Evolutionary conservation across 2,888 invertebrate species (phyloP).

Genomic region (Ametastegia equiseti): DNA sequence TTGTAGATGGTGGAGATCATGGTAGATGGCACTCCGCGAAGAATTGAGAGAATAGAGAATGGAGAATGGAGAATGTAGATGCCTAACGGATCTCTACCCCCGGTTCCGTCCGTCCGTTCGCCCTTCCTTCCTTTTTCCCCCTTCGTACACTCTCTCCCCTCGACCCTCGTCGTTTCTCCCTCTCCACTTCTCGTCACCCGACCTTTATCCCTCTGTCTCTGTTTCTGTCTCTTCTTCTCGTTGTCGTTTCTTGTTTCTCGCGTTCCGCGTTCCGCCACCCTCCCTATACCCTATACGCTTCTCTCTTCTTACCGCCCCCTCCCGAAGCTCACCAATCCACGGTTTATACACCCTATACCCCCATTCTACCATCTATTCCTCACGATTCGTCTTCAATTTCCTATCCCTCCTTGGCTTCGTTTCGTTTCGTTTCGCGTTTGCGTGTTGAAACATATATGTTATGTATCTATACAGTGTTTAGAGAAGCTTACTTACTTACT

Average conservation of each 20-base stretch:
- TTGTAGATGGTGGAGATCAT: background rate
- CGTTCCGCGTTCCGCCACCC: constrained; percentile 48
- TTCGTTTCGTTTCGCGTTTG: background rate
- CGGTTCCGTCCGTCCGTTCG: background rate
- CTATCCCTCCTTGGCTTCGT: background rate
- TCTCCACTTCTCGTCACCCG: constrained; percentile 53
- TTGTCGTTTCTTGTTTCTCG: constrained; percentile 2
- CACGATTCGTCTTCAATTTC: background rate
- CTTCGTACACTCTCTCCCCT: constrained; percentile 31
- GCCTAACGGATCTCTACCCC: constrained; percentile 23
- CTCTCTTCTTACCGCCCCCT: constrained; percentile 12
- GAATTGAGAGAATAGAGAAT: background rate
- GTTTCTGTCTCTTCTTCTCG: constrained; percentile 56
- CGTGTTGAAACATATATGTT: background rate
- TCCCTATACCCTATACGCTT: constrained; percentile 8
- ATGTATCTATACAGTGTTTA: too few species aligned
- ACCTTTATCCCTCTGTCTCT: constrained; percentile 53
- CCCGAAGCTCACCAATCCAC: background rate
- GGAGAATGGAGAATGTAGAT: constrained; percentile 9
- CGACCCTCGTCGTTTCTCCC: constrained; percentile 56
- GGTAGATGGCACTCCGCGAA: constrained; percentile 3
- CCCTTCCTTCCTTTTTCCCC: constrained; percentile 1
- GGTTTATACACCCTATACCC: background rate
- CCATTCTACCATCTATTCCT: background rate
- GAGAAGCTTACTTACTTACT: too few species aligned